These are phyloP conservation scores for Iphiclides podalirius DNA, from an alignment of 2,888 invertebrate genomes.

Conservation along the genomic window DNA sequence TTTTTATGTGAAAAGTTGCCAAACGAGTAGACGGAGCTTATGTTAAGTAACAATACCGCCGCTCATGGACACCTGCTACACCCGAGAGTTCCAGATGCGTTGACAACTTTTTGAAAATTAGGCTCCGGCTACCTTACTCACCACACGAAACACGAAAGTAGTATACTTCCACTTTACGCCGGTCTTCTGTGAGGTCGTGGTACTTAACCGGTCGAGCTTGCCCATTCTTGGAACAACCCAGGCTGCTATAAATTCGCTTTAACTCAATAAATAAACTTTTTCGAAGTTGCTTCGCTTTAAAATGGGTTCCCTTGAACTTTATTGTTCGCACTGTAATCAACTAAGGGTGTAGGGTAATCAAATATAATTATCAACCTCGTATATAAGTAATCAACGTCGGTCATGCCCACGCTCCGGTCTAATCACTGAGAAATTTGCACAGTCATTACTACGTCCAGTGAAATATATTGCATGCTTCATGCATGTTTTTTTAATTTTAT, in stretches of 20 bases:
- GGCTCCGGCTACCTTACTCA: too few species aligned
- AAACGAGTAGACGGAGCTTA: too few species aligned
- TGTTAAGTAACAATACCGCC: too few species aligned
- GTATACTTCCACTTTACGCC: too few species aligned
- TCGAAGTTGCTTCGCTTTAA: constrained; percentile 10
- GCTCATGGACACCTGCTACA: too few species aligned
- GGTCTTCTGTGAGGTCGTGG: too few species aligned
- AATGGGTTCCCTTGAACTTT: constrained; percentile 21
- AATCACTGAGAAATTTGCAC: constrained; percentile 20
- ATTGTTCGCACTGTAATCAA: constrained; percentile 13
- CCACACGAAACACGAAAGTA: too few species aligned
- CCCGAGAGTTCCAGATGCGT: too few species aligned
- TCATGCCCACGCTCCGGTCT: constrained; percentile 16
- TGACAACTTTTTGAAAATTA: too few species aligned
- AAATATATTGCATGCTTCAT: constrained; percentile 4
- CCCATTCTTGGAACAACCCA: too few species aligned
- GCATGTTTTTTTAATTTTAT: background rate
- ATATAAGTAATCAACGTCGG: constrained; percentile 14
- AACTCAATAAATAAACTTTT: background rate
- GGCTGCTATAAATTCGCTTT: constrained; percentile 1
- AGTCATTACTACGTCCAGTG: constrained; percentile 17
- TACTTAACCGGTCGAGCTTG: too few species aligned
- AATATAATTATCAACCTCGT: constrained; percentile 22
- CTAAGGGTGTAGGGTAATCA: constrained; percentile 19
- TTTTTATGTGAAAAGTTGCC: too few species aligned